phyloP scores from a whole-genome alignment of 2,888 invertebrate genomes.

The Willowsia nigromaculata region DNA sequence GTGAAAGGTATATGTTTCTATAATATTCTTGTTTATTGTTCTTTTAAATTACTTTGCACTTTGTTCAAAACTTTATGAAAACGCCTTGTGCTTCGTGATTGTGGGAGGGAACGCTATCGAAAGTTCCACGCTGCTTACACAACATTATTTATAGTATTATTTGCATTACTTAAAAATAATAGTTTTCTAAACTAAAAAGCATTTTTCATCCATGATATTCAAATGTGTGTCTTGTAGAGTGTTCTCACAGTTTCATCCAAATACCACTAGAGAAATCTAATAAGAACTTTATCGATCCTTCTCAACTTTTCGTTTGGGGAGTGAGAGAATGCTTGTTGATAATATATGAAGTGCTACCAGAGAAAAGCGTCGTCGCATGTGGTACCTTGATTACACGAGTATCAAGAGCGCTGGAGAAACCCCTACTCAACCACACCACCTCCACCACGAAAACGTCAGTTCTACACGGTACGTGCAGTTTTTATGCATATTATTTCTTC shows the following conservation, averaged over 20 bases:
- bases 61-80: too few relatives aligned
- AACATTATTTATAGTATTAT: too few relatives aligned
- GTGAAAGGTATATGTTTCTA: too few relatives aligned
- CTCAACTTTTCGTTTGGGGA: neutral
- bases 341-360: neutral
- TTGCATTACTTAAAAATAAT: too few relatives aligned
- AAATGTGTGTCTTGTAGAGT: neutral
- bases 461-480: neutral
- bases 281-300: conserved; percentile 38
- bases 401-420: neutral
- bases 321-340: neutral
- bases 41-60: too few relatives aligned
- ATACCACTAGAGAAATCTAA: neutral
- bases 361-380: conserved; percentile 11
- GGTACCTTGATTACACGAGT: conserved; percentile 21
- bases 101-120: too few relatives aligned
- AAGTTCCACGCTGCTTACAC: too few relatives aligned
- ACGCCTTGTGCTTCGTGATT: too few relatives aligned
- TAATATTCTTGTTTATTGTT: too few relatives aligned
- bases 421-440: neutral
- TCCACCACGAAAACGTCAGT: neutral
- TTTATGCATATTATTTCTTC: neutral
- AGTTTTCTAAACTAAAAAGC: too few relatives aligned
- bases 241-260: neutral
- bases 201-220: too few relatives aligned